phyloP scores from a whole-genome alignment of 1,140 invertebrate species.

The Drosophila sp. region DNA sequence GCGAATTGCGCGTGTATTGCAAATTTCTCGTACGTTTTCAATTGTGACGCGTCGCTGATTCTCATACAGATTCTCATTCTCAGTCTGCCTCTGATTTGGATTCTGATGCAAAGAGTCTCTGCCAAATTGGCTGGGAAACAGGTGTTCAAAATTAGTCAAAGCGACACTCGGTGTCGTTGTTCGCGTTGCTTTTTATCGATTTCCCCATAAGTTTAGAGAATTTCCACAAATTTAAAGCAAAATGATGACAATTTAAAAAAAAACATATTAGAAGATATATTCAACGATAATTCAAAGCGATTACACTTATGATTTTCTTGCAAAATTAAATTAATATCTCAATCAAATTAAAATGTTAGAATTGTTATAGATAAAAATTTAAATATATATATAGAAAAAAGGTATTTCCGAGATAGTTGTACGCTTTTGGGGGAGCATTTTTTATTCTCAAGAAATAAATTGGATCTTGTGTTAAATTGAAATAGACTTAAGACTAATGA shows the following conservation, averaged over 20 bases:
- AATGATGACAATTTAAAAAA: constrained; percentile 1
- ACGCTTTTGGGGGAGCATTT: too few species aligned
- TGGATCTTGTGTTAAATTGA: too few species aligned
- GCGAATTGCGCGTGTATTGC: constrained; percentile 35
- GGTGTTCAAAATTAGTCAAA: constrained; percentile 50
- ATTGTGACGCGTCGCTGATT: constrained; percentile 44
- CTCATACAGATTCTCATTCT: constrained; percentile 19
- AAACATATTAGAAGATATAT: too few species aligned
- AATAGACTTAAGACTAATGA: too few species aligned
- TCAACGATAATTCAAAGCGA: not conserved
- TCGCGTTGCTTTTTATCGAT: constrained; percentile 18
- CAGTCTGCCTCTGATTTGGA: constrained; percentile 5
- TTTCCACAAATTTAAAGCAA: not conserved
- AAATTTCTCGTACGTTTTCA: constrained; percentile 40
- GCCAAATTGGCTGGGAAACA: constrained; percentile 41
- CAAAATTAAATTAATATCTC: not conserved
- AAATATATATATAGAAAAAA: too few species aligned
- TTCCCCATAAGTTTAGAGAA: constrained; percentile 4
- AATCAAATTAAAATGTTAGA: too few species aligned
- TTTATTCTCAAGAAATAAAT: too few species aligned
- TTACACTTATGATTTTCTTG: not conserved
- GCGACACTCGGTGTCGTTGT: not conserved
- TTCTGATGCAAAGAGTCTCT: constrained; percentile 8
- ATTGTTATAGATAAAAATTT: too few species aligned
- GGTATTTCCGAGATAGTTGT: too few species aligned